Percentiles rank a stretch among this genome's conserved stretches.
Evolutionary conservation across 2,888 invertebrate genomes (phyloP).

Genomic region (Tenthredo scrophulariae): DNA sequence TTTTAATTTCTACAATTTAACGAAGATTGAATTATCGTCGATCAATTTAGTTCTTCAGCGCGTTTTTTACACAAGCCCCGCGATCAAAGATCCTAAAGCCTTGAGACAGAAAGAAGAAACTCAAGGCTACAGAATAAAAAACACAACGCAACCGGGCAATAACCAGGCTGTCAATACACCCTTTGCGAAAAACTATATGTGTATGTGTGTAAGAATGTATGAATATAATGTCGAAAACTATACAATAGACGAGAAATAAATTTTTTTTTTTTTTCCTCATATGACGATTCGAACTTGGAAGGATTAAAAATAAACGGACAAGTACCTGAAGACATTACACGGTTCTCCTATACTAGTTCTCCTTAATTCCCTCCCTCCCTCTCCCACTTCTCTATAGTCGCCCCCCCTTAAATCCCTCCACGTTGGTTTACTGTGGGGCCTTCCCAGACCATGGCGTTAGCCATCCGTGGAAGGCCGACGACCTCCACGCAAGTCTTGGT

Average conservation of each 20-base stretch:
- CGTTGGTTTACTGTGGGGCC: slow-evolving; percentile 64
- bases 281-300: slow-evolving; percentile 9
- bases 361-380: slow-evolving; percentile 4
- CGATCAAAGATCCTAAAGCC: slow-evolving; percentile 11
- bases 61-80: neutral
- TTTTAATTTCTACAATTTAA: neutral
- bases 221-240: neutral
- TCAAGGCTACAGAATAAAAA: slow-evolving; percentile 18
- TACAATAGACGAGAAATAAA: neutral
- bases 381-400: neutral
- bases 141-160: slow-evolving; percentile 19
- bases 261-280: neutral
- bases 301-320: slow-evolving; percentile 35
- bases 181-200: neutral
- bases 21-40: neutral
- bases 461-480: slow-evolving; percentile 75
- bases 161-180: slow-evolving; percentile 5
- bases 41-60: neutral
- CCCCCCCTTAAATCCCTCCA: slow-evolving; percentile 20
- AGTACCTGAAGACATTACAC: slow-evolving; percentile 46
- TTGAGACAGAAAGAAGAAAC: slow-evolving; percentile 34
- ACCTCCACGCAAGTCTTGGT: slow-evolving; percentile 50
- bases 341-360: slow-evolving; percentile 39
- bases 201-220: neutral
- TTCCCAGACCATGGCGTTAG: slow-evolving; percentile 69